A percentile compares a stretch with the other conserved stretches of the same genome.
phyloP scores from a whole-genome alignment of 2,797 vertebrate species.

The Dallia pectoralis region DNA sequence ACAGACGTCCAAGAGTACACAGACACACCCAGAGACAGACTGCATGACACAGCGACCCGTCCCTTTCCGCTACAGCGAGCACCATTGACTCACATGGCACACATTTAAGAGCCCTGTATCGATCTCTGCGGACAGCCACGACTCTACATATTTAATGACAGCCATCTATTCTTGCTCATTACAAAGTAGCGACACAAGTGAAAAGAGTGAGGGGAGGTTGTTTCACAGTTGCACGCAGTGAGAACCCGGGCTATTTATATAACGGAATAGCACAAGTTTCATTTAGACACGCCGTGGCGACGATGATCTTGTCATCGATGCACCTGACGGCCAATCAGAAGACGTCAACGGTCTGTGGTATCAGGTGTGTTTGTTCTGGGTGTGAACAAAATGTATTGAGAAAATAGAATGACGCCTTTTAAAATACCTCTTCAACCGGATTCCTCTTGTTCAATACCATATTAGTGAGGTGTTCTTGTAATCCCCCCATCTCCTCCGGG shows the following conservation, averaged over 20 bases:
- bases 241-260: slow-evolving; percentile 13
- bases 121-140: slow-evolving; percentile 50
- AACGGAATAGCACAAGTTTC: slow-evolving; percentile 18
- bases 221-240: slow-evolving; percentile 22
- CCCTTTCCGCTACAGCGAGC: slow-evolving; percentile 17
- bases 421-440: not conserved
- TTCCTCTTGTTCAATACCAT: not conserved
- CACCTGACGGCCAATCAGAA: too few species aligned
- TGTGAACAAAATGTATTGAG: not conserved
- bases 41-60: not conserved
- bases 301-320: not conserved
- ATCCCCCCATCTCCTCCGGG: not conserved
- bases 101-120: slow-evolving; percentile 35
- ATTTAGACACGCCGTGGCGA: slow-evolving; percentile 24
- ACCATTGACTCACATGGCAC: slow-evolving; percentile 43
- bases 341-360: too few species aligned
- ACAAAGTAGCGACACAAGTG: slow-evolving; percentile 22
- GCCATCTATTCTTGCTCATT: slow-evolving; percentile 32
- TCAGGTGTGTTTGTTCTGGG: not conserved
- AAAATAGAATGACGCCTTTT: not conserved
- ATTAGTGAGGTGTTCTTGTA: not conserved
- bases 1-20: slow-evolving; percentile 17
- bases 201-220: slow-evolving; percentile 41
- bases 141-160: slow-evolving; percentile 56
- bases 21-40: not conserved